Percentiles rank a stretch among this genome's conserved stretches.
phyloP scores from a whole-genome alignment of 2,888 invertebrate genomes.

The Coremacera marginata region DNA sequence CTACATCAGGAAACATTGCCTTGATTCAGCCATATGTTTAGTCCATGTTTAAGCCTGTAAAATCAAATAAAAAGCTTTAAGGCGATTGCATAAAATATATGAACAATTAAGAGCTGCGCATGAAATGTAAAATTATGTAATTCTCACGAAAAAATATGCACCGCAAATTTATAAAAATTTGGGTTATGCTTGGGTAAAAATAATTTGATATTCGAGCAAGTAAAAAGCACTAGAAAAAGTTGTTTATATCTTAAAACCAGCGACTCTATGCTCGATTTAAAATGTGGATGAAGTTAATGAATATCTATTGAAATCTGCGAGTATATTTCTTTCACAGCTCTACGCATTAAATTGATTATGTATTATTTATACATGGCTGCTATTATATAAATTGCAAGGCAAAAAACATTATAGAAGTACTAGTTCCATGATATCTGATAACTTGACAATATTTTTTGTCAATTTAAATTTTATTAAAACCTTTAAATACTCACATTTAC shows the following conservation, averaged over 20 bases:
- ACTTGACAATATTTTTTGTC: too few relatives aligned
- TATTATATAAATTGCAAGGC: background rate
- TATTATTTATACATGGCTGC: conserved; percentile 56
- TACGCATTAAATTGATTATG: conserved; percentile 48
- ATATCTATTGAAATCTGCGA: conserved; percentile 24
- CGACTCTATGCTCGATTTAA: conserved; percentile 60
- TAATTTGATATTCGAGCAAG: conserved; percentile 61
- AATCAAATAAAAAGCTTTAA: too few relatives aligned
- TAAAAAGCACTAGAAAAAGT: conserved; percentile 66
- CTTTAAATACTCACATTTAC: too few relatives aligned
- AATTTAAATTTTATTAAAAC: too few relatives aligned
- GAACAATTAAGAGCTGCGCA: too few relatives aligned
- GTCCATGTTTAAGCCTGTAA: background rate
- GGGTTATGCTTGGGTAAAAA: conserved; percentile 66
- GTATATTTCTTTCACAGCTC: conserved; percentile 60
- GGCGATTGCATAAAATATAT: too few relatives aligned
- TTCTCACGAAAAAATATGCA: conserved; percentile 62
- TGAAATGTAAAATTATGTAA: conserved; percentile 47
- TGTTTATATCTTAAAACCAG: conserved; percentile 60
- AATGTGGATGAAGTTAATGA: background rate
- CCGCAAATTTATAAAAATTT: conserved; percentile 62
- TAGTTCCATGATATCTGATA: too few relatives aligned
- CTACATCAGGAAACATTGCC: too few relatives aligned
- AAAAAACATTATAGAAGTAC: too few relatives aligned
- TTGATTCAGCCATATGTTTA: background rate